Evolutionary conservation across 2,888 invertebrate species (phyloP).

Genomic region (Galeopsomyia nigrocyanea): DNA sequence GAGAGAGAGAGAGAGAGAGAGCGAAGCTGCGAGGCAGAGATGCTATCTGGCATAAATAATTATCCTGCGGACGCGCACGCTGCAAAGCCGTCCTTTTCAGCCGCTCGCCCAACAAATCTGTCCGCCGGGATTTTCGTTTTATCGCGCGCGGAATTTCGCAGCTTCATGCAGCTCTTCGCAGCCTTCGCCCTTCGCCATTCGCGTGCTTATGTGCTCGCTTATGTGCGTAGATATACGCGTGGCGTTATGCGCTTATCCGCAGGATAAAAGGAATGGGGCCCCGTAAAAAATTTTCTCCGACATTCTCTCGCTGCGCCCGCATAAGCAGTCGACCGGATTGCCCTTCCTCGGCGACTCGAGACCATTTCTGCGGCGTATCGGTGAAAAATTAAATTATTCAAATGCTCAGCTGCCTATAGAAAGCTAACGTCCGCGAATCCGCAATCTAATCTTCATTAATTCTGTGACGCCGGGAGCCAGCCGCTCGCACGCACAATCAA

Average conservation of each 20-base stretch:
- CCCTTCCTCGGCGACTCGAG: too few relatives aligned
- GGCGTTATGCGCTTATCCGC: too few relatives aligned
- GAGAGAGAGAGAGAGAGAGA: not conserved
- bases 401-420: too few relatives aligned
- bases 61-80: slow-evolving; percentile 61
- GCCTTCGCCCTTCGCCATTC: slow-evolving; percentile 48
- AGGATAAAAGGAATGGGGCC: too few relatives aligned
- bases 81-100: slow-evolving; percentile 47
- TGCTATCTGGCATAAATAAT: slow-evolving; percentile 69
- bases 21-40: slow-evolving; percentile 55
- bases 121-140: slow-evolving; percentile 55
- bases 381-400: too few relatives aligned
- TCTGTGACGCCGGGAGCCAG: not conserved
- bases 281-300: slow-evolving; percentile 21
- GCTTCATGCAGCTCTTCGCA: slow-evolving; percentile 42
- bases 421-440: too few relatives aligned
- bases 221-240: not conserved
- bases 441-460: slow-evolving; percentile 28
- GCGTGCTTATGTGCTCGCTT: not conserved
- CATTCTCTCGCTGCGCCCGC: slow-evolving; percentile 11
- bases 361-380: too few relatives aligned
- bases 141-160: slow-evolving; percentile 49
- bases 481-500: not conserved
- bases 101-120: slow-evolving; percentile 38
- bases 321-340: too few relatives aligned